A percentile compares a stretch with the other conserved stretches of the same genome.
phyloP scores from a whole-genome alignment of 2,113 vertebrate genomes.

The Myrmecobius fasciatus region DNA sequence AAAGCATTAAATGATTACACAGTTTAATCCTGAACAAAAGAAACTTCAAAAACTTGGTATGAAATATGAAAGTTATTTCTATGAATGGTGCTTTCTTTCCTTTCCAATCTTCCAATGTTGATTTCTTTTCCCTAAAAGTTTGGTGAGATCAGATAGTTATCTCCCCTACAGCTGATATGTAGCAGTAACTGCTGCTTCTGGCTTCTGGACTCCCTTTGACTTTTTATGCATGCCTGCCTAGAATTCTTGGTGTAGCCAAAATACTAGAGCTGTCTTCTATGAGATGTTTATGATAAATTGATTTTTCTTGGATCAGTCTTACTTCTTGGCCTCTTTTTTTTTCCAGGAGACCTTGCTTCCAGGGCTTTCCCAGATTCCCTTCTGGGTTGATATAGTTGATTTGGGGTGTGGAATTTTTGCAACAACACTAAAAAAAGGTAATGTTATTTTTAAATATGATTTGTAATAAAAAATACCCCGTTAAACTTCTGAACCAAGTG shows the following conservation, averaged over 20 bases:
- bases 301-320: constrained; percentile 81
- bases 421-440: constrained; percentile 73
- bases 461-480: constrained; percentile 79
- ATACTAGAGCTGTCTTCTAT: constrained; percentile 53
- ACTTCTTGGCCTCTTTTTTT: constrained; percentile 72
- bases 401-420: constrained; percentile 77
- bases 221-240: constrained; percentile 58
- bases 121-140: constrained; percentile 24
- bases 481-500: constrained; percentile 77
- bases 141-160: constrained; percentile 38
- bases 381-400: constrained; percentile 71
- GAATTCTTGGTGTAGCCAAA: constrained; percentile 75
- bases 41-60: constrained; percentile 23
- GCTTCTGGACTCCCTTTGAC: constrained; percentile 66
- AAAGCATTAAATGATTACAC: constrained; percentile 58
- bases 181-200: constrained; percentile 68
- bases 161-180: constrained; percentile 35
- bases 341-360: constrained; percentile 59
- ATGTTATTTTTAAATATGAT: constrained; percentile 77
- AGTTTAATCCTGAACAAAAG: constrained; percentile 50
- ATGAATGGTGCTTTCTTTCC: not conserved
- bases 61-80: not conserved
- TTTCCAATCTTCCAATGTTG: not conserved
- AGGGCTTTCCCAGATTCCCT: constrained; percentile 72
- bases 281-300: constrained; percentile 78